These are phyloP conservation scores for Cyphomyrus plagiostoma DNA, from an alignment of 2,113 vertebrate species.

Conservation along the genomic window DNA sequence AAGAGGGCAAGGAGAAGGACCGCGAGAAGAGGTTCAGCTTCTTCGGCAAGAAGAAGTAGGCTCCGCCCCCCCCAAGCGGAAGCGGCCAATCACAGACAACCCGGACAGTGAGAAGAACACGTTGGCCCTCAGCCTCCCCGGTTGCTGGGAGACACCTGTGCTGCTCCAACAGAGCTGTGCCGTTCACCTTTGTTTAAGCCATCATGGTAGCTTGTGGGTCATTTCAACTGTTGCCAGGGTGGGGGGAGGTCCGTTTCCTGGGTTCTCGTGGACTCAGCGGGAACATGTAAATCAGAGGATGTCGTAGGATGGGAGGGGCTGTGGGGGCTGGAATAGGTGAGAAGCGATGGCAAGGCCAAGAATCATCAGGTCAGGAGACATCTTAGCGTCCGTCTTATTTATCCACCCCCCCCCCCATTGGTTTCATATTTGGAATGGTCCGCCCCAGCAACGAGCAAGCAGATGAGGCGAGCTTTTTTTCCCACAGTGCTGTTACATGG, in stretches of 20 bases:
- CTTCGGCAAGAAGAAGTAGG: conserved; percentile 88
- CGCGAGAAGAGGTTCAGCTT: conserved; percentile 90
- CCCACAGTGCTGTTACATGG: not conserved
- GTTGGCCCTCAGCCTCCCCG: conserved; percentile 11
- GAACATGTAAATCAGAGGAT: not conserved
- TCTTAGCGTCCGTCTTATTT: not conserved
- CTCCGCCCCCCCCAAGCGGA: conserved; percentile 34
- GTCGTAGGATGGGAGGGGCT: not conserved
- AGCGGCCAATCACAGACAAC: not conserved
- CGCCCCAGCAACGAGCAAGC: conserved; percentile 26
- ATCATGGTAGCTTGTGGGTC: not conserved
- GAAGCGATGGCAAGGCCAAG: not conserved
- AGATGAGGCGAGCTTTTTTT: not conserved
- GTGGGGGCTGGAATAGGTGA: not conserved
- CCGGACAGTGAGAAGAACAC: not conserved
- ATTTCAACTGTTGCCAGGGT: not conserved
- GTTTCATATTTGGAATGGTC: conserved; percentile 62
- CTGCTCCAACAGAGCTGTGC: conserved; percentile 11
- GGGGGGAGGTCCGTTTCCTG: not conserved
- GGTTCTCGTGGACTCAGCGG: not conserved
- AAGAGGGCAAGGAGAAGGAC: conserved; percentile 78
- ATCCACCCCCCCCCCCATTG: conserved; percentile 40
- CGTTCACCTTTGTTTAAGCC: not conserved
- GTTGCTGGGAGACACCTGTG: not conserved
- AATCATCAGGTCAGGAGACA: not conserved